Conservation (phyloP, 1,140 invertebrate genomes). For the Rhynchophorus ferrugineus region DNA sequence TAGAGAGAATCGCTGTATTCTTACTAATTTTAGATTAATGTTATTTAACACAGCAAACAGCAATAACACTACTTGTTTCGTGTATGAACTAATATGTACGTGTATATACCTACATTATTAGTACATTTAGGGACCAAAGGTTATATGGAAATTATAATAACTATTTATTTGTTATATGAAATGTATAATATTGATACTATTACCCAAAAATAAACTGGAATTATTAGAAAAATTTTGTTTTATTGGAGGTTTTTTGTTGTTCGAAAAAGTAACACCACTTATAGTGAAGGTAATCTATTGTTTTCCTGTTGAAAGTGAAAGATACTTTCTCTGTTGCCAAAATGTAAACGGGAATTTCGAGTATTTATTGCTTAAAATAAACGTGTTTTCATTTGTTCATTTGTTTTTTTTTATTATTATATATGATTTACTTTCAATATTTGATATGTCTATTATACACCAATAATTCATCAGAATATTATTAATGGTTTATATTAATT, state of each 20-base stretch:
- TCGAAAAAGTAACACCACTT: too few relatives aligned
- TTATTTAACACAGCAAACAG: neutral
- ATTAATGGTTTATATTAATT: too few relatives aligned
- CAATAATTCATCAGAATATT: too few relatives aligned
- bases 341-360: too few relatives aligned
- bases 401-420: too few relatives aligned
- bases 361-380: neutral
- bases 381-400: neutral
- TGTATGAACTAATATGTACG: conserved; percentile 7
- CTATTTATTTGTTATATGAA: conserved; percentile 36
- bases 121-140: conserved; percentile 37
- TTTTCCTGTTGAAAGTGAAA: too few relatives aligned
- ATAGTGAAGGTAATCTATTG: too few relatives aligned
- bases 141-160: conserved; percentile 36
- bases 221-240: too few relatives aligned
- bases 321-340: too few relatives aligned
- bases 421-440: too few relatives aligned
- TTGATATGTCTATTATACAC: too few relatives aligned
- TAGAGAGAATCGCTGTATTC: neutral
- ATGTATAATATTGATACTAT: conserved; percentile 14
- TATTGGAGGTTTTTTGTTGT: neutral
- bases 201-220: conserved; percentile 24
- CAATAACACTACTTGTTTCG: neutral
- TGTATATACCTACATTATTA: conserved; percentile 14
- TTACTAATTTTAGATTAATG: neutral